Conservation (phyloP, 2,113 vertebrate genomes). For the Larimichthys crocea region DNA sequence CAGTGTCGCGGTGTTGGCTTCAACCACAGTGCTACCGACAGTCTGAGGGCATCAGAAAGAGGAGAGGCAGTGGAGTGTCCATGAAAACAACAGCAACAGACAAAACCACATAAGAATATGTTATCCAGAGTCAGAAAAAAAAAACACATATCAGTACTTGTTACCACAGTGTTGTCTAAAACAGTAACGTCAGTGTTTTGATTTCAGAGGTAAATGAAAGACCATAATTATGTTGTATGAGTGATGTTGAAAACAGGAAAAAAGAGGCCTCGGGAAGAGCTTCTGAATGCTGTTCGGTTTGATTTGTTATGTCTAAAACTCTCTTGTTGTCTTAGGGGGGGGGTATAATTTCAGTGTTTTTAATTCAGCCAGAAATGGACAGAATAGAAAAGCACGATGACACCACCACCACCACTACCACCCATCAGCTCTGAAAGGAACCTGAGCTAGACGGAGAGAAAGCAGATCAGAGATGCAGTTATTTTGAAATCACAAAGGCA, state of each 20-base stretch:
- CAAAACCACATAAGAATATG: constrained; percentile 46
- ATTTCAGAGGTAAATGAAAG: constrained; percentile 45
- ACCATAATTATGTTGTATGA: constrained; percentile 50
- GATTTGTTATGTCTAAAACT: constrained; percentile 36
- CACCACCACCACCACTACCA: background rate
- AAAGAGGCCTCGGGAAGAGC: background rate
- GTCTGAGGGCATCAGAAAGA: constrained; percentile 55
- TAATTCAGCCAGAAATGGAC: constrained; percentile 9
- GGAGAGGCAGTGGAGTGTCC: constrained; percentile 6
- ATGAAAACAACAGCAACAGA: constrained; percentile 49
- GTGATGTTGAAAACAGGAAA: constrained; percentile 9
- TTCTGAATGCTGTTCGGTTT: constrained; percentile 15
- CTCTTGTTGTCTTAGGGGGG: background rate
- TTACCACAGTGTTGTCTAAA: constrained; percentile 35
- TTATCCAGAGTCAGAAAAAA: background rate
- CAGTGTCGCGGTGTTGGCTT: constrained; percentile 65
- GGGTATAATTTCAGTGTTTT: background rate
- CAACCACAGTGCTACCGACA: constrained; percentile 55
- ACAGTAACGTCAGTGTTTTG: constrained; percentile 37
- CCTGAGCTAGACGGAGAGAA: constrained; percentile 2
- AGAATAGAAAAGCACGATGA: constrained; percentile 10
- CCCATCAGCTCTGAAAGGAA: background rate
- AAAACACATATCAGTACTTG: background rate
- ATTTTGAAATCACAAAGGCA: constrained; percentile 42
- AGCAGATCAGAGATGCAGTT: constrained; percentile 26